A percentile compares a stretch with the other conserved stretches of the same genome.
phyloP scores from a whole-genome alignment of 2,888 invertebrate genomes.

The Tenthredo scrophulariae region DNA sequence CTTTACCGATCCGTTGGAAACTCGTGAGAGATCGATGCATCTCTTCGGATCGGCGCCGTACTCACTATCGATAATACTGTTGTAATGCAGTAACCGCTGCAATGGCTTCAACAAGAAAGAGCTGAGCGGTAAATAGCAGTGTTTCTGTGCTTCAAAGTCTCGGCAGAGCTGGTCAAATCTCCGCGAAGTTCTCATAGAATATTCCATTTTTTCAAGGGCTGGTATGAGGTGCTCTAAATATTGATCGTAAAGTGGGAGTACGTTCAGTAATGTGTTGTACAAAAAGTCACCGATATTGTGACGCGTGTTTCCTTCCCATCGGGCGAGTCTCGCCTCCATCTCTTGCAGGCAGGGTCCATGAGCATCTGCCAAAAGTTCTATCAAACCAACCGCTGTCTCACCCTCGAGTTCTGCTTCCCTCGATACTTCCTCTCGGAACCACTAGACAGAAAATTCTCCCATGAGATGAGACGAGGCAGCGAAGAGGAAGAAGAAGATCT shows the following conservation, averaged over 20 bases:
- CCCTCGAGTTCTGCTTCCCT: constrained; percentile 83
- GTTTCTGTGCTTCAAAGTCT: constrained; percentile 90
- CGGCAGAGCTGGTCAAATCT: constrained; percentile 86
- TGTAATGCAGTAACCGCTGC: constrained; percentile 92
- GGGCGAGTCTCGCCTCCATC: constrained; percentile 86
- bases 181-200: constrained; percentile 85
- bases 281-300: constrained; percentile 89
- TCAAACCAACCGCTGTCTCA: constrained; percentile 81
- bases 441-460: constrained; percentile 77
- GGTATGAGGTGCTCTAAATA: constrained; percentile 87
- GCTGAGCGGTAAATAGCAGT: constrained; percentile 92
- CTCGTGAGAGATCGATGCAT: background rate
- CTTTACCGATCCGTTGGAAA: background rate
- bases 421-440: constrained; percentile 87
- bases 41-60: constrained; percentile 58
- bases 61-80: constrained; percentile 88
- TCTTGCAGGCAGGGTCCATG: constrained; percentile 90
- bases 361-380: constrained; percentile 89
- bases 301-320: constrained; percentile 85
- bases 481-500: constrained; percentile 38
- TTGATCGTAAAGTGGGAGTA: constrained; percentile 85
- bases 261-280: constrained; percentile 83
- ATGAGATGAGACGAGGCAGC: background rate
- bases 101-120: constrained; percentile 91
- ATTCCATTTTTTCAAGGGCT: constrained; percentile 90